phyloP scores from a whole-genome alignment of 2,797 vertebrate species.

The Crenuchus spilurus region DNA sequence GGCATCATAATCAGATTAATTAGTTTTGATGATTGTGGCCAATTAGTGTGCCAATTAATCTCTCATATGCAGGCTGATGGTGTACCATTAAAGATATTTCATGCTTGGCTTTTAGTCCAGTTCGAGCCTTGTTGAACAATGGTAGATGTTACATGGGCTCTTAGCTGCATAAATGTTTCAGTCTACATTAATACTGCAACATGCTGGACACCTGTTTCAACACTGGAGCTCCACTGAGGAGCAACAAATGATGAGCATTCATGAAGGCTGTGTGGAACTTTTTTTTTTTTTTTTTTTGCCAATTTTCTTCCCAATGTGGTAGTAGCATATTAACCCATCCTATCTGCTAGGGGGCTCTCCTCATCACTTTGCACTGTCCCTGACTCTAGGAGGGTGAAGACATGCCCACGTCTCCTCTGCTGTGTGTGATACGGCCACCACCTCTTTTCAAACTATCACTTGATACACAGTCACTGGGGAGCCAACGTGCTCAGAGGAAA shows the following conservation, averaged over 20 bases:
- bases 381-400: too few species aligned
- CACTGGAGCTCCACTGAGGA: not conserved
- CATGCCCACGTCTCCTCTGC: too few species aligned
- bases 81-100: not conserved
- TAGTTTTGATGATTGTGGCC: not conserved
- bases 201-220: constrained; percentile 62
- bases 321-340: too few species aligned
- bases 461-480: too few species aligned
- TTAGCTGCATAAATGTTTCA: constrained; percentile 69
- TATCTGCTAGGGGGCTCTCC: too few species aligned
- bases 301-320: too few species aligned
- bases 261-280: not conserved
- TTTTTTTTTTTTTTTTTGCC: too few species aligned
- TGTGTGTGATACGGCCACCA: too few species aligned
- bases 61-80: not conserved
- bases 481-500: too few species aligned
- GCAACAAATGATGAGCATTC: constrained; percentile 10
- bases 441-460: too few species aligned
- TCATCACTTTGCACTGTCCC: too few species aligned
- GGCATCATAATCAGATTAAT: not conserved
- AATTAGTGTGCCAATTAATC: too few species aligned
- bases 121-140: constrained; percentile 27
- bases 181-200: constrained; percentile 65
- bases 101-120: not conserved
- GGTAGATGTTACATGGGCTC: constrained; percentile 10